Evolutionary conservation across 2,888 invertebrate species (phyloP), one percentile per base, ranked within the genome.

Genomic region (Hemicrepidius hirtus): DNA sequence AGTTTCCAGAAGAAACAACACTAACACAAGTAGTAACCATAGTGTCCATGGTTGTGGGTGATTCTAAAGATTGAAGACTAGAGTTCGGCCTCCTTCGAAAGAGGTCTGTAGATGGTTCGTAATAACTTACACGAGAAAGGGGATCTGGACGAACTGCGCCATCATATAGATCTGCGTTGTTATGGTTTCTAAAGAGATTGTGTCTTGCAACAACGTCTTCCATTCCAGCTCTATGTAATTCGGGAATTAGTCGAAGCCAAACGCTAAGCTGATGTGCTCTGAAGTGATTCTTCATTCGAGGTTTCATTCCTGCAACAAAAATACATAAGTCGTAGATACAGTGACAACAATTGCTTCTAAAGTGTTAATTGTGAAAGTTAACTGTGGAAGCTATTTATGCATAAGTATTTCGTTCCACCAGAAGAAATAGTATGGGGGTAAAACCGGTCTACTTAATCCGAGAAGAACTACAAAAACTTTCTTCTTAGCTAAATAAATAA

Each of bases 181-280:
- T 94, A 87, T 96, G 94, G 87, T 96, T 94, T 78, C 94, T 91
- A 87, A 97, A 95, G 77, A 97, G 90, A 87, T 97, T 97, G 87
- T 97, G 96, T 55, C 94, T 89, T 0, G 94, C 93, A 49, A 94
- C 94, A 7, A 95, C 95, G 85, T 95, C 95, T 82, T 95, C 95
- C 95, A 95, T 95, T 3, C 95, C 95, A 0, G 95, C 93, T 65
- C 95, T 89, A 84, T 96, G 95, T 0, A 96, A 89, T 85, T 97
- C 97, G 0, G 98, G 98, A 55, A 98, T 95, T 6, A 98, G 90
- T 5, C 97, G 93, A 7, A 97, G 87, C 98, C 98, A 98, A 50
- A 98, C 95, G 55, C 97, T 97, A 60, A 98, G 89, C 84, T 97
- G 97, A 86, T 97, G 97, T 0, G 97, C 97, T 59, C 97, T 91